phyloP scores from a whole-genome alignment of 2,113 vertebrate species.

The Malurus alboscapulatus region DNA sequence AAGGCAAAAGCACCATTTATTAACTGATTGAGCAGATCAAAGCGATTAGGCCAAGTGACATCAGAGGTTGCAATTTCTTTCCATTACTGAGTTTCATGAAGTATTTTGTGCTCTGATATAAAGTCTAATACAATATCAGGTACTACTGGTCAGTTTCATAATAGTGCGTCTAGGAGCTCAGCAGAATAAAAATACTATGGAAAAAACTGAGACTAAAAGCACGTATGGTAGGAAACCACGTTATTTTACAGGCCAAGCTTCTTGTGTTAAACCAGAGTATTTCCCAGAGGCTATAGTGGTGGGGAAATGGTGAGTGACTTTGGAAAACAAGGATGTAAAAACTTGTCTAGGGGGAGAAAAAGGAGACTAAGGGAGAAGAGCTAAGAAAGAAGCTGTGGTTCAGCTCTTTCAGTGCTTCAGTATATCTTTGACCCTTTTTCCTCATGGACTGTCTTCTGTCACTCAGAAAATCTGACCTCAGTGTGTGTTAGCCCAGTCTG shows the following conservation, averaged over 20 bases:
- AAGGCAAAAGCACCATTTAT: background rate
- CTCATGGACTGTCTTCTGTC: background rate
- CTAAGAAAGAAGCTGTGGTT: background rate
- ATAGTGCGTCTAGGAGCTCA: background rate
- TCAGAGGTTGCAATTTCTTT: background rate
- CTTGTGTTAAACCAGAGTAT: background rate
- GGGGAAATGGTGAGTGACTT: background rate
- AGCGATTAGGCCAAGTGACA: background rate
- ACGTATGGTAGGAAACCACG: accelerated
- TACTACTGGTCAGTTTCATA: background rate
- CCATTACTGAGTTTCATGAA: background rate
- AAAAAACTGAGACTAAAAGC: background rate
- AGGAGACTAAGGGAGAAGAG: background rate
- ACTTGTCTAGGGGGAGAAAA: background rate
- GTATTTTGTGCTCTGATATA: background rate
- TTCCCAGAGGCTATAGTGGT: background rate
- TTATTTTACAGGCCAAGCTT: background rate
- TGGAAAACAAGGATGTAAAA: background rate
- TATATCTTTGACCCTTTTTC: background rate
- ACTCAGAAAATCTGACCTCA: background rate
- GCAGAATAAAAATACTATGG: background rate
- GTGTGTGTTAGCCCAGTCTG: accelerated
- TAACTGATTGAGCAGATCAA: background rate
- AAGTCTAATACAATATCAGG: background rate
- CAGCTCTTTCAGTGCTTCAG: background rate